These are phyloP conservation scores for Hypothenemus hampei DNA, from an alignment of 1,140 invertebrate genomes.

Conservation along the genomic window DNA sequence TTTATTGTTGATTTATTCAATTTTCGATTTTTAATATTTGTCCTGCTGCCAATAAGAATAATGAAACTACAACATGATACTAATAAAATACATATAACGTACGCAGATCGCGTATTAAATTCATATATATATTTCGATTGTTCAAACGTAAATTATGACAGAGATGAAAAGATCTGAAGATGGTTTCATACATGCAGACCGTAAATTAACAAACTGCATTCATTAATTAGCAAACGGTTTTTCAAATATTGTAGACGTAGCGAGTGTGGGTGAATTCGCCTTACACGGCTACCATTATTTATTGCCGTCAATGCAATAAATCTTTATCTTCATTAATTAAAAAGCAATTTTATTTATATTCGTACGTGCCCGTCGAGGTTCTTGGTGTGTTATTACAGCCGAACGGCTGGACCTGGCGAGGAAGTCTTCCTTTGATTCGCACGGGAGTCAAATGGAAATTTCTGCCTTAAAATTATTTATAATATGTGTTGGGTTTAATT, in stretches of 20 bases:
- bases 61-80: too few species aligned
- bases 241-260: constrained; percentile 32
- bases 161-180: constrained; percentile 18
- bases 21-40: too few species aligned
- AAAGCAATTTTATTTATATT: constrained; percentile 29
- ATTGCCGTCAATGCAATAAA: constrained; percentile 32
- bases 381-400: constrained; percentile 17
- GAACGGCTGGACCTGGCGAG: constrained; percentile 5
- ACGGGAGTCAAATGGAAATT: neutral
- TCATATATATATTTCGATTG: too few species aligned
- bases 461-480: neutral
- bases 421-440: constrained; percentile 7
- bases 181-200: constrained; percentile 11
- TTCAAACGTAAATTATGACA: neutral
- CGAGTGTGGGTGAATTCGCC: constrained; percentile 36
- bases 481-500: neutral
- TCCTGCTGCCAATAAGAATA: too few species aligned
- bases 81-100: too few species aligned
- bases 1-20: too few species aligned
- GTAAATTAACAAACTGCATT: constrained; percentile 32
- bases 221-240: constrained; percentile 33
- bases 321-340: constrained; percentile 37
- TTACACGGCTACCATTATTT: constrained; percentile 37
- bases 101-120: too few species aligned
- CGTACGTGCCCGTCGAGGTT: constrained; percentile 9